Evolutionary conservation across 2,797 vertebrate genomes (phyloP).

Genomic region (Mareca strepera): DNA sequence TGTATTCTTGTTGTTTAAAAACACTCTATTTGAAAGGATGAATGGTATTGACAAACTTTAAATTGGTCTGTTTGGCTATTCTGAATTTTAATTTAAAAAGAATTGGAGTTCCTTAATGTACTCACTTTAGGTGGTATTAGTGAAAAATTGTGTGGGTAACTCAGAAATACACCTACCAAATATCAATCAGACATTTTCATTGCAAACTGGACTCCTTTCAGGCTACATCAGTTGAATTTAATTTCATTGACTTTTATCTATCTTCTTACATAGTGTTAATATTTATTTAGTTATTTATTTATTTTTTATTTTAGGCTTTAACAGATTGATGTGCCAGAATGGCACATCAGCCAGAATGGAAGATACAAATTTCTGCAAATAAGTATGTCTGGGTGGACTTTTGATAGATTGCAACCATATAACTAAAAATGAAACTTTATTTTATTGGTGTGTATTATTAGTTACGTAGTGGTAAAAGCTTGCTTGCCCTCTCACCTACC

Average conservation of each 20-base stretch:
- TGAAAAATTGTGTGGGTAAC: neutral
- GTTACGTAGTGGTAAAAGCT: neutral
- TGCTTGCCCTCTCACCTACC: neutral
- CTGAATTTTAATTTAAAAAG: constrained; percentile 31
- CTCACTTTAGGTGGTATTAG: neutral
- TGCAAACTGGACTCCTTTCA: neutral
- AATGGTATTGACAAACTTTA: neutral
- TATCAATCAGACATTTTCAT: neutral
- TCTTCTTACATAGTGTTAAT: neutral
- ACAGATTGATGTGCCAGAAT: neutral
- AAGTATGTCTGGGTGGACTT: neutral
- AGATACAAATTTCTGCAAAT: neutral
- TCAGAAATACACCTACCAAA: neutral
- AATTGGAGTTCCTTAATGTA: neutral
- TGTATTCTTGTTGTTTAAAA: neutral
- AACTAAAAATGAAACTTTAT: neutral
- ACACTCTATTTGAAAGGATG: neutral
- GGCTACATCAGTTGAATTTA: neutral
- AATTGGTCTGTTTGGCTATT: constrained; percentile 15
- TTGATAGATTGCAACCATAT: neutral
- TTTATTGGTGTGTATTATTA: neutral
- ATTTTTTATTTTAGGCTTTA: neutral
- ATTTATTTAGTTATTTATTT: neutral
- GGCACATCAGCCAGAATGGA: neutral
- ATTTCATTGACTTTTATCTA: neutral